A percentile compares a stretch with the other conserved stretches of the same genome.
Evolutionary conservation across 2,888 invertebrate species (phyloP).

Genomic region (Chrysina gloriosa): DNA sequence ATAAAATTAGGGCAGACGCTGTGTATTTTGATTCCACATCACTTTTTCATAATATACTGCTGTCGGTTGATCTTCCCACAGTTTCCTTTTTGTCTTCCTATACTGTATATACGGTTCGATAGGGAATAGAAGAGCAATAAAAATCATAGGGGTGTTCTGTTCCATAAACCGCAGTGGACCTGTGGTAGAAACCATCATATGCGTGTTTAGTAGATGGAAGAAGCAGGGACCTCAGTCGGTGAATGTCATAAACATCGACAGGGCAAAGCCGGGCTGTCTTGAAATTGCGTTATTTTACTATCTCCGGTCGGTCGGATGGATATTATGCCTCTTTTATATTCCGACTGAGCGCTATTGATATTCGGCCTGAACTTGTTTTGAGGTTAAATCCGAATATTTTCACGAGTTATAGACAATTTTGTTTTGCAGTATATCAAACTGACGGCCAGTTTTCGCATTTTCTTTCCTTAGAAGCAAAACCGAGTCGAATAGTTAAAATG

Average conservation of each 20-base stretch:
- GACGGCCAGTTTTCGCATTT: slow-evolving; percentile 37
- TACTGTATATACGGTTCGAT: slow-evolving; percentile 13
- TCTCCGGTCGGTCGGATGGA: slow-evolving; percentile 37
- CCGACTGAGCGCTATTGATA: slow-evolving; percentile 52
- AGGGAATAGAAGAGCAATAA: slow-evolving; percentile 35
- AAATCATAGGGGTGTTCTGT: slow-evolving; percentile 21
- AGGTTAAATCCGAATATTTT: slow-evolving; percentile 47
- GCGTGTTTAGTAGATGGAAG: slow-evolving; percentile 28
- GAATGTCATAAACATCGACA: slow-evolving; percentile 39
- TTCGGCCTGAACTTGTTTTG: slow-evolving; percentile 48
- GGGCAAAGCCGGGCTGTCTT: slow-evolving; percentile 40
- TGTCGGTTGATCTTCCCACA: slow-evolving; percentile 6
- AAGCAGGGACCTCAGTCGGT: slow-evolving; percentile 19
- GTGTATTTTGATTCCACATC: neutral
- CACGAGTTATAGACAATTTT: slow-evolving; percentile 38
- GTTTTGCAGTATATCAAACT: slow-evolving; percentile 35
- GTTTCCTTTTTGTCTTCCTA: slow-evolving; percentile 15
- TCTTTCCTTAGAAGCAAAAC: slow-evolving; percentile 20
- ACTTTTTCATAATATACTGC: slow-evolving; percentile 1
- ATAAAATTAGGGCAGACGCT: no score
- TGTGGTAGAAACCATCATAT: slow-evolving; percentile 18
- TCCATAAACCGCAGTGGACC: slow-evolving; percentile 25
- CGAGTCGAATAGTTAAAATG: slow-evolving; percentile 3
- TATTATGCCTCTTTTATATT: slow-evolving; percentile 50
- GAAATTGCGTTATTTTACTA: slow-evolving; percentile 43